A percentile compares a stretch with the other conserved stretches of the same genome.
phyloP scores from a whole-genome alignment of 2,888 invertebrate genomes.

The Hydriomena furcata region DNA sequence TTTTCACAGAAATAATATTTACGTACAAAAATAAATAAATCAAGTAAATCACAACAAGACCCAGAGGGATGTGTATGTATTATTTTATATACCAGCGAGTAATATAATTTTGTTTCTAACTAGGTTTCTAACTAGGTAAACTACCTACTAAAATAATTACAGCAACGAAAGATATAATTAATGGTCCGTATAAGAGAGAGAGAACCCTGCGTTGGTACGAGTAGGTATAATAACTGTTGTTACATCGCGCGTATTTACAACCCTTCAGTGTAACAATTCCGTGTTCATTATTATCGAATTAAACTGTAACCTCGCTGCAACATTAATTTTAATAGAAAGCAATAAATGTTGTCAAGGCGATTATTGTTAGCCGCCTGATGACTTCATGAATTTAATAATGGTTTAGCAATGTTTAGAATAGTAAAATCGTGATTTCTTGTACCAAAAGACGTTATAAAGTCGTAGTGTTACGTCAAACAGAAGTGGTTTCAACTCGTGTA shows the following conservation, averaged over 20 bases:
- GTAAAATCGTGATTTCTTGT: conserved; percentile 45
- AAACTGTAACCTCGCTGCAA: conserved; percentile 15
- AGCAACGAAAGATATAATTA: conserved; percentile 7
- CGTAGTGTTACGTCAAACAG: conserved; percentile 46
- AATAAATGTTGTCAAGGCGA: conserved; percentile 33
- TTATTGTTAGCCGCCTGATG: conserved; percentile 36
- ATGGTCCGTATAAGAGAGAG: conserved; percentile 1
- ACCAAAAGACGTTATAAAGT: conserved; percentile 42
- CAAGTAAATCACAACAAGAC: too few species aligned
- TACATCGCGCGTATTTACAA: conserved; percentile 1
- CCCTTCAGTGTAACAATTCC: conserved; percentile 19
- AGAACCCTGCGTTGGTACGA: too few species aligned
- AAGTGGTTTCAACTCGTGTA: conserved; percentile 36
- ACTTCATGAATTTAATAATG: conserved; percentile 38
- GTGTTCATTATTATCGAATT: conserved; percentile 22
- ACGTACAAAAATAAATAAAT: too few species aligned
- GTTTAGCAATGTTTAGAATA: conserved; percentile 38
- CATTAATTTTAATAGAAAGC: conserved; percentile 23
- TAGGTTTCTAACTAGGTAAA: background rate
- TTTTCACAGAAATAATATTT: too few species aligned
- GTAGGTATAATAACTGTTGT: too few species aligned
- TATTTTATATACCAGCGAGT: too few species aligned
- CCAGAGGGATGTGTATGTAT: too few species aligned
- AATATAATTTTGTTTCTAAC: too few species aligned
- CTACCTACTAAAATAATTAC: background rate